Conservation (phyloP, 2,113 vertebrate genomes). For the Rhabdornis inornatus region DNA sequence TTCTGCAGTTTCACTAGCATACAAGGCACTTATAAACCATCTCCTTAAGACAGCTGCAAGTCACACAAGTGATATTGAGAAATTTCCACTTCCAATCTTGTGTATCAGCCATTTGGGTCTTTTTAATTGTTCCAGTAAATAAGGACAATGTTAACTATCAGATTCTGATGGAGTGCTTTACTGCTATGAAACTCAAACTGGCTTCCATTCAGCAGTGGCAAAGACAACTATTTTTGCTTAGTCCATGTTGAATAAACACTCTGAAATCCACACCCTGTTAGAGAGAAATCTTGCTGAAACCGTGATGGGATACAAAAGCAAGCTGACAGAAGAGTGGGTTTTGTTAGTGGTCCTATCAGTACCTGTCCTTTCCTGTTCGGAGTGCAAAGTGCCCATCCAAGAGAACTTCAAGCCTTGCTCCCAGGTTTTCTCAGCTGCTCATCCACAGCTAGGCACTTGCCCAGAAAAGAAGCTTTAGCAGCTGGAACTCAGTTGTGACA, state of each 20-base stretch:
- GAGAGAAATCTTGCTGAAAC: neutral
- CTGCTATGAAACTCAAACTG: neutral
- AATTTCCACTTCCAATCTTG: neutral
- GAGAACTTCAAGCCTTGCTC: neutral
- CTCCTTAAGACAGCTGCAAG: neutral
- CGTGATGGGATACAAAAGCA: neutral
- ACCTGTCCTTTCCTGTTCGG: neutral
- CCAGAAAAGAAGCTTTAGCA: neutral
- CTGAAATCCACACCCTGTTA: neutral
- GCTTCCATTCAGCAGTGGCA: neutral
- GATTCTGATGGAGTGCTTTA: neutral
- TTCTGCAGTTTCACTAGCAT: neutral
- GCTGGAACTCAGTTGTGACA: neutral
- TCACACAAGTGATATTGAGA: neutral
- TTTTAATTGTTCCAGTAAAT: neutral
- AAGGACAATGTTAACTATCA: neutral
- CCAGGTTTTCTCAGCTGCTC: neutral
- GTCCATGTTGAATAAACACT: neutral
- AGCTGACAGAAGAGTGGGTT: neutral
- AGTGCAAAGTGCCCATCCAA: neutral
- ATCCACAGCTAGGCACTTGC: neutral
- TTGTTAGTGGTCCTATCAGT: neutral
- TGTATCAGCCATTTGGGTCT: neutral
- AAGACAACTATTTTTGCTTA: neutral
- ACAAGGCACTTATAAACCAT: neutral